phyloP scores from a whole-genome alignment of 2,113 vertebrate species.

The Haemorhous mexicanus region DNA sequence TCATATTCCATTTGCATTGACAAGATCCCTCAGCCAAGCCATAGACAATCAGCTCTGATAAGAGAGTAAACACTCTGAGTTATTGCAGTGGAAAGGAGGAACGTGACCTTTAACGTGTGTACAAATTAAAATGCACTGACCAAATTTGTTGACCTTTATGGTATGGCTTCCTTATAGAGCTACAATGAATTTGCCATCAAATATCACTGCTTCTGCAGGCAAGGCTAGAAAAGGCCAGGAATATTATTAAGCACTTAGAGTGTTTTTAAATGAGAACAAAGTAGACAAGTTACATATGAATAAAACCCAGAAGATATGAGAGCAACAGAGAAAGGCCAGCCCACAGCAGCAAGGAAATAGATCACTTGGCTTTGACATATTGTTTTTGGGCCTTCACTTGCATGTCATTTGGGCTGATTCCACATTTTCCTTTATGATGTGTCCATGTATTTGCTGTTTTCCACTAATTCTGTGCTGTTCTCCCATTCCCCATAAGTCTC shows the following conservation, averaged over 20 bases:
- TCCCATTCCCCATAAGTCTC: not conserved
- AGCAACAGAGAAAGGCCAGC: not conserved
- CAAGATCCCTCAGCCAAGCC: not conserved
- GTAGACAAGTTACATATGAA: not conserved
- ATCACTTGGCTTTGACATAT: not conserved
- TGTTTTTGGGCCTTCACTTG: not conserved
- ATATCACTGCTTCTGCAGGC: conserved; percentile 54
- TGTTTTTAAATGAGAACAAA: conserved; percentile 18
- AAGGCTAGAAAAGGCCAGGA: conserved; percentile 42
- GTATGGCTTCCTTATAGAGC: conserved; percentile 44
- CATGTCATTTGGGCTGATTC: not conserved
- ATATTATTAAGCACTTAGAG: conserved; percentile 1
- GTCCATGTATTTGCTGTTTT: not conserved
- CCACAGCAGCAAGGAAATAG: not conserved
- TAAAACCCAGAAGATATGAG: not conserved
- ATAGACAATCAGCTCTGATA: not conserved
- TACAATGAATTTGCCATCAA: conserved; percentile 47
- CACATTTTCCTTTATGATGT: not conserved
- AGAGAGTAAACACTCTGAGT: not conserved
- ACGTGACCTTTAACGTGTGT: conserved; percentile 52
- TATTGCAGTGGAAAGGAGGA: not conserved
- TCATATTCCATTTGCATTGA: not conserved
- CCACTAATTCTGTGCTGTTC: not conserved
- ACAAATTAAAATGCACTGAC: conserved; percentile 63
- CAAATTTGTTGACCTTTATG: conserved; percentile 65